A percentile compares a stretch with the other conserved stretches of the same genome.
These are phyloP conservation scores for Anthopleura sola DNA, from an alignment of 64 coral and sea anemone genomes.

Conservation along the genomic window DNA sequence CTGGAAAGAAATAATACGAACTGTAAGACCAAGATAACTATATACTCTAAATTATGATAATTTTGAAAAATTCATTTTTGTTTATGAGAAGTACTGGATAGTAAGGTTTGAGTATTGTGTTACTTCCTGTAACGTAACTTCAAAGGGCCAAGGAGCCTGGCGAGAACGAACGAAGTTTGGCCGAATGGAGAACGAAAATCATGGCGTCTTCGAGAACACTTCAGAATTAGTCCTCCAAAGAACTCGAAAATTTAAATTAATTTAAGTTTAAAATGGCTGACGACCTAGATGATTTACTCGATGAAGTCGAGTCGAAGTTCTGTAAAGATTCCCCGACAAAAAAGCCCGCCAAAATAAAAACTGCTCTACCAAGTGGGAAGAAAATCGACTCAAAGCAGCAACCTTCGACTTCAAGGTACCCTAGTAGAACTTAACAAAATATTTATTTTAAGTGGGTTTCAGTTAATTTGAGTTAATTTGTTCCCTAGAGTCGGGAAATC, in stretches of 20 bases:
- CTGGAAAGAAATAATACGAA: not conserved
- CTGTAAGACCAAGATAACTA: not conserved
- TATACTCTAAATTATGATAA: too few relatives aligned
- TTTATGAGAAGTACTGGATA: not conserved
- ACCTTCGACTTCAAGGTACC: not conserved
- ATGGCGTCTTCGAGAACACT: not conserved
- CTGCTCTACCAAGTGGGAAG: not conserved
- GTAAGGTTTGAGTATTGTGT: not conserved
- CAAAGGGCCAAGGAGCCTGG: not conserved
- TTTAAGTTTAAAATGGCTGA: conserved; percentile 61
- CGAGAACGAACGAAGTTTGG: not conserved
- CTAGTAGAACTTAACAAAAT: not conserved
- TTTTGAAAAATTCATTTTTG: too few relatives aligned
- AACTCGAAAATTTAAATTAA: not conserved
- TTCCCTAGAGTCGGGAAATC: not conserved
- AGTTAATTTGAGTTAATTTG: not conserved
- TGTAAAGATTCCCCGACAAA: conserved; percentile 39
- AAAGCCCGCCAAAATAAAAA: conserved; percentile 19
- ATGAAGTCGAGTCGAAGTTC: conserved; percentile 92
- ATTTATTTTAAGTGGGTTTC: not conserved
- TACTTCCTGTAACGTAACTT: not conserved
- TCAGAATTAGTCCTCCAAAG: not conserved
- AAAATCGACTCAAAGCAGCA: not conserved
- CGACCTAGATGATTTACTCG: conserved; percentile 91
- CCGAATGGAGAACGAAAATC: not conserved